Evolutionary conservation across 2,797 vertebrate species (phyloP), one percentile per base, ranked within the genome.

Genomic region (Alectoris magna): DNA sequence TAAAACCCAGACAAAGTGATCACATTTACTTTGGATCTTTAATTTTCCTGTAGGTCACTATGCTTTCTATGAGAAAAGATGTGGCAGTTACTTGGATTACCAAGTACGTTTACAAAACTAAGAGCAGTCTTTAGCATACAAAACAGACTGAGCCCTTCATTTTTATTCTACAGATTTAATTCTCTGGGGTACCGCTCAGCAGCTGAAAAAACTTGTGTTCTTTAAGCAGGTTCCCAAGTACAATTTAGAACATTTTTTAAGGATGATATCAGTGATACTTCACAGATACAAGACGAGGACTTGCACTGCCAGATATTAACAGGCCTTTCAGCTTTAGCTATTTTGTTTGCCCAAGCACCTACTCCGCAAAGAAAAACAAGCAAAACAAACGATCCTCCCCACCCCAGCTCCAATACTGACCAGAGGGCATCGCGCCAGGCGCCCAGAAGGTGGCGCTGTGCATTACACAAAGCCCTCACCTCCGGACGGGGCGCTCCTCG

Each of bases 381-480:
- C 9, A 31, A 59, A 59, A 13, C 13, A 36, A 59, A 23, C 13
- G 8, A 59, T 1, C 4, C 27, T 31, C 17, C 21, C 19, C 14
- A 3, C 4, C 31, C 55, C 16, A 23, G 18, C 5, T 4, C 5
- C 15, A 4, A 2, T 56, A 6, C 49, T 53, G 87, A 26, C 23
- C 69, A 26, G 75, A 60, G 72, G 88, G 21, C 78, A 71, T 4
- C 15, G 18, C 44, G 69, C 86, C 69, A 1, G 11, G 86, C 79
- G 76, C 92, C 98, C 97, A 96, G 95, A 74, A 97, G 95, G 97
- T 93, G 97, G 96, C 94, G 91, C 93, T 96, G 86, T 95, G 94
- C 73, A 80, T 97, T 96, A 53, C 18, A 89, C 64, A 90, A 94
- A 62, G 62, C 67, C 71, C n/a, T 23, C 83, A 58, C 70, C 36